Conservation (phyloP, 2,113 vertebrate genomes). For the Lophochroa leadbeateri region DNA sequence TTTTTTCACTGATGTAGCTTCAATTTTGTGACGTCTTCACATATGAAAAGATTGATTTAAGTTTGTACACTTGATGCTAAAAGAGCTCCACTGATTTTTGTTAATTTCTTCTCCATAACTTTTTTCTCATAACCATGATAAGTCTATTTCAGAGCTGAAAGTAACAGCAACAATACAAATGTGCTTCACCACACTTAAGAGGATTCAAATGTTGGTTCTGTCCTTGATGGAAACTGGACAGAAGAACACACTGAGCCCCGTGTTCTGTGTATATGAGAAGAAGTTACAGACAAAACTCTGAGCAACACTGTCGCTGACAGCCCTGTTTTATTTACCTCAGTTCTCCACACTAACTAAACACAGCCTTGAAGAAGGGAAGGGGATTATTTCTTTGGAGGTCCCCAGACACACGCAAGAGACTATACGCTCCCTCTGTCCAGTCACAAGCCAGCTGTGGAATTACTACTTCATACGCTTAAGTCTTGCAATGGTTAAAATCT, state of each 20-base stretch:
- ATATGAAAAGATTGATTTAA: not conserved
- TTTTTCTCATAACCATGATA: not conserved
- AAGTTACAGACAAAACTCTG: not conserved
- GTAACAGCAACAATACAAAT: not conserved
- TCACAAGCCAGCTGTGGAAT: not conserved
- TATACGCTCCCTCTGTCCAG: not conserved
- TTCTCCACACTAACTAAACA: not conserved
- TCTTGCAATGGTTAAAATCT: not conserved
- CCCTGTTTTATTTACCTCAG: not conserved
- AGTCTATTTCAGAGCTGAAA: not conserved
- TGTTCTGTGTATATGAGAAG: not conserved
- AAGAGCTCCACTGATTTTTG: not conserved
- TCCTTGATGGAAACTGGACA: not conserved
- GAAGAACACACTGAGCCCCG: not conserved
- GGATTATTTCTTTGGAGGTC: not conserved
- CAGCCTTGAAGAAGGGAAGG: not conserved
- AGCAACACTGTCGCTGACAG: not conserved
- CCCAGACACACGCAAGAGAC: accelerated
- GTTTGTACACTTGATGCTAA: not conserved
- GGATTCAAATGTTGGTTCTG: not conserved
- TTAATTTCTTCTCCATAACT: not conserved
- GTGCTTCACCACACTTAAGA: not conserved
- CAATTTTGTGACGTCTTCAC: not conserved
- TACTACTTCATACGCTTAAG: not conserved
- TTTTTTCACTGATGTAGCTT: not conserved